Percentiles rank a stretch among this genome's conserved stretches.
Conservation (phyloP, 2,113 vertebrate species). For the Azemiops feae region DNA sequence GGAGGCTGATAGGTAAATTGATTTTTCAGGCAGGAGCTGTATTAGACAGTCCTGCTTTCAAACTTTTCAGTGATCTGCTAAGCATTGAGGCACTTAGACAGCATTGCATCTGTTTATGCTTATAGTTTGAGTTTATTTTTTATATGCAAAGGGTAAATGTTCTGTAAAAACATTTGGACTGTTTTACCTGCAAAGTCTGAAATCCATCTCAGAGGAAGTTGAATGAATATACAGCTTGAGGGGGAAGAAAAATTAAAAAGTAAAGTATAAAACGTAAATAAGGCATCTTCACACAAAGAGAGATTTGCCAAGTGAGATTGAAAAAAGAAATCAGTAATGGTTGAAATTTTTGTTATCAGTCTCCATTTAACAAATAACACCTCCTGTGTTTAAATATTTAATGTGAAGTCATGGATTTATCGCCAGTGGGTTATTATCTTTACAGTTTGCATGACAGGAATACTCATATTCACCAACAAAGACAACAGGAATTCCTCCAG, state of each 20-base stretch:
- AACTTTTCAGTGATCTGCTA: slow-evolving; percentile 44
- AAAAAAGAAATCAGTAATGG: slow-evolving; percentile 50
- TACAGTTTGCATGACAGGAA: slow-evolving; percentile 73
- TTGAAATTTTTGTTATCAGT: slow-evolving; percentile 69
- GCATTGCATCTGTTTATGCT: slow-evolving; percentile 48
- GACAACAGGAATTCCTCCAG: slow-evolving; percentile 78
- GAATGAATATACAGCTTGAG: slow-evolving; percentile 51
- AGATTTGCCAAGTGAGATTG: slow-evolving; percentile 52
- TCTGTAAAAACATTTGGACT: slow-evolving; percentile 62
- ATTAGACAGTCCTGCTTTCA: neutral
- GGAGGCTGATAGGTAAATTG: neutral
- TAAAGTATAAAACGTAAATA: slow-evolving; percentile 34
- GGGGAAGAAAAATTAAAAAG: neutral
- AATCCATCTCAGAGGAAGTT: slow-evolving; percentile 47
- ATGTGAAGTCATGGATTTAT: slow-evolving; percentile 77
- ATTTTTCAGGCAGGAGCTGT: slow-evolving; percentile 25
- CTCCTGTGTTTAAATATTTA: slow-evolving; percentile 81
- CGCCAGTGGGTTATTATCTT: slow-evolving; percentile 78
- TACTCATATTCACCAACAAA: slow-evolving; percentile 71
- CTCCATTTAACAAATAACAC: slow-evolving; percentile 71
- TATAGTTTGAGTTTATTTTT: slow-evolving; percentile 52
- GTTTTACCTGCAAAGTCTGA: slow-evolving; percentile 55
- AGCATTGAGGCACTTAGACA: slow-evolving; percentile 28
- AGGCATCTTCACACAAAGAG: slow-evolving; percentile 54
- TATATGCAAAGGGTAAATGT: slow-evolving; percentile 53